Base-by-base conservation (phyloP, 2,113 vertebrate species). In the Elanoides forficatus region DNA sequence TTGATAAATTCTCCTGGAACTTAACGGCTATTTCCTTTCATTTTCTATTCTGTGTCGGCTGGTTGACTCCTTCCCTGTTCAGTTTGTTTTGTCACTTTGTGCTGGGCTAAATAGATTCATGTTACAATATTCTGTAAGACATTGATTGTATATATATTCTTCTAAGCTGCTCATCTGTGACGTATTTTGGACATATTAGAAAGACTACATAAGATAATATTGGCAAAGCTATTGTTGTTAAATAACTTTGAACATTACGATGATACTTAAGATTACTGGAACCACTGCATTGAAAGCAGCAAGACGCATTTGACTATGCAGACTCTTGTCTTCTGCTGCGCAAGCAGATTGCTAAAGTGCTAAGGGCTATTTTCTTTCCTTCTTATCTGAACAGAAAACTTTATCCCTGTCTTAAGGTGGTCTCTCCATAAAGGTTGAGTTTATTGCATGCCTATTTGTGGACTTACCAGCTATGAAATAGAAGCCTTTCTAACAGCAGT, bases 261-360 rank as follows among this genome's bases (percentile, higher is more conserved):
- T n/a, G 38, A 63, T 58, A 11, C 50, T 34, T 18, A 11, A 23
- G 14, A 6, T 74, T 74, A 9, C 26, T 80, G 43, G 43, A 87
- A 21, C 40, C 0, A 0, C n/a, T 59, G 60, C n/a, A 27, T 0
- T 63, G 58, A 22, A 65, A 72, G 42, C 36, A 50, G 10, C 27
- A 34, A 62, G 48, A 47, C 21, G 30, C 34, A 1, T 38, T 45
- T 63, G 43, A 32, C 23, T 55, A 9, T 29, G 22, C 48, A 60
- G 74, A 56, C 45, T 75, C 55, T 20, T 32, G 40, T 32, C 38
- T 65, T 63, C 30, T 53, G 26, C 78, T 43, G 48, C 14, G 14
- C 40, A 59, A 12, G 50, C 43, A n/a, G 68, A 11, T 75, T 53
- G 45, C 45, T 53, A 9, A 42, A 38, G 27, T 60, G 27, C 25